These are phyloP conservation scores for Phragmatobia fuliginosa DNA, from an alignment of 2,888 invertebrate species.

Conservation along the genomic window DNA sequence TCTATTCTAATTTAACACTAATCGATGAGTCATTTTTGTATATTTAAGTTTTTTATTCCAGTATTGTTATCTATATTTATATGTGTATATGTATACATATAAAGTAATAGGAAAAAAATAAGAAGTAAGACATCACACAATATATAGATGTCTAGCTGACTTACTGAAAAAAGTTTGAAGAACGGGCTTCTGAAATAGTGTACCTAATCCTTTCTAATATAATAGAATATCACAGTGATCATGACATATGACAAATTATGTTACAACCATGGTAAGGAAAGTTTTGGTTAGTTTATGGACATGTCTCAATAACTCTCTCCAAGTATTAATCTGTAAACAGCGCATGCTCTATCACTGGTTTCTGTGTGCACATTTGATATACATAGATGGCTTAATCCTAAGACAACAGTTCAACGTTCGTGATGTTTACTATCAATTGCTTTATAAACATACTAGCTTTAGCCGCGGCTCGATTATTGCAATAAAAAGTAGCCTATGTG, in stretches of 20 bases:
- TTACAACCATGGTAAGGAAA: neutral
- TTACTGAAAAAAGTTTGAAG: neutral
- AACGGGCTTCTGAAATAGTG: neutral
- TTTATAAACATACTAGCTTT: neutral
- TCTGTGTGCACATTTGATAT: conserved; percentile 9
- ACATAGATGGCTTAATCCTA: conserved; percentile 1
- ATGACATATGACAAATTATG: neutral
- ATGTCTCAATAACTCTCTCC: neutral
- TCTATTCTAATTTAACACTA: too few relatives aligned
- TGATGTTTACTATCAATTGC: neutral
- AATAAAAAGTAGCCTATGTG: too few relatives aligned
- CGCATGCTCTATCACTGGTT: conserved; percentile 14
- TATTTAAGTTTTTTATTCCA: neutral
- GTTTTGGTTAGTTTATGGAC: neutral
- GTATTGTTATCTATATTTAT: too few relatives aligned
- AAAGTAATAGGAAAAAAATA: too few relatives aligned
- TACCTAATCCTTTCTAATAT: neutral
- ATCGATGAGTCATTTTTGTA: too few relatives aligned
- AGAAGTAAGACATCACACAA: neutral
- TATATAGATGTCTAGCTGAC: neutral
- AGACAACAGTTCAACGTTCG: neutral
- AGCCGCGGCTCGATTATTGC: too few relatives aligned
- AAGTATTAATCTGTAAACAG: conserved; percentile 8
- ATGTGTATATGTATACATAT: too few relatives aligned
- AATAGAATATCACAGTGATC: neutral